Base-by-base conservation (phyloP, 2,113 vertebrate genomes). In the Cromileptes altivelis region DNA sequence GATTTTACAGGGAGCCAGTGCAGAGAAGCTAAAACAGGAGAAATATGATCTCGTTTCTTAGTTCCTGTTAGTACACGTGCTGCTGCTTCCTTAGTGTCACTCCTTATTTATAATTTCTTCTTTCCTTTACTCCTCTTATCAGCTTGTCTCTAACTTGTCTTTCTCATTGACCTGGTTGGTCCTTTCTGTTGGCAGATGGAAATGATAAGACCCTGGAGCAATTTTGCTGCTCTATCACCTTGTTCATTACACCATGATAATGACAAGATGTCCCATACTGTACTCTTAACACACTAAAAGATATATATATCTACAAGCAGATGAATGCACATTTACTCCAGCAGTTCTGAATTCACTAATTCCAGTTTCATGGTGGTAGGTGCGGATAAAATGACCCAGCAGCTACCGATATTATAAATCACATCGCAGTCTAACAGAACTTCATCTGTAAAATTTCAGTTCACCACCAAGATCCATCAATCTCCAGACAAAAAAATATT, bases 191-290 rank as follows among this genome's bases (percentile, higher is more conserved):
- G 65, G 53, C 82, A 87, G 77, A 85, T 92, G 88, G 88, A 85
- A 83, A 63, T 68, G 25, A 79, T 72, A 57, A 79, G 70, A 75
- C 84, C 84, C 90, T 14, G 62, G 40, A 90, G 90, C 72, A 25
- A 69, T 84, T 55, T 75, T 78, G 50, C 78, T 80, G 77, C 75
- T 84, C 81, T 49, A 21, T 70, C 82, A 89, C 72, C 71, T 70
- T 72, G 82, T 77, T 84, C 85, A 91, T 49, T 73, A 80, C 47
- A 89, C 82, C 90, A 78, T 84, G 78, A 86, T 75, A 82, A 91
- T 84, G 75, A 63, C 86, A 89, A 88, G n/a, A 88, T 90, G 84
- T 81, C 56, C 0, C 27, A 30, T 9, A 42, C 63, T 61, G 56
- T 58, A 56, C 1, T 30, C 71, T 18, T 67, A 70, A 61, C 37